Evolutionary conservation across 2,797 vertebrate genomes (phyloP).

Genomic region (Cheirogaleus major): DNA sequence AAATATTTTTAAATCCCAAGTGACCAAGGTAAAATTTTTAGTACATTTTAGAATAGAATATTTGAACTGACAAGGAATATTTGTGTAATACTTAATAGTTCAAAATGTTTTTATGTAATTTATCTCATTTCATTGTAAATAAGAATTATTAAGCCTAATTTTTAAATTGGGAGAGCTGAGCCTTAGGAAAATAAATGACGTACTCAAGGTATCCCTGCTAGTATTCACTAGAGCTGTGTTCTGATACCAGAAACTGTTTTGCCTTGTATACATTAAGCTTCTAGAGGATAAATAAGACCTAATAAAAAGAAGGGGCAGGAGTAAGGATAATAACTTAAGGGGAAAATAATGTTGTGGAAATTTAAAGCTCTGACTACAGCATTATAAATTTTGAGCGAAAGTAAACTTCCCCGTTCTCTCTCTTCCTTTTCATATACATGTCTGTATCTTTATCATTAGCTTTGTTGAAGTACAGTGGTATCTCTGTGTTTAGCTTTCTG

Average conservation of each 20-base stretch:
- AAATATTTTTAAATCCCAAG: background rate
- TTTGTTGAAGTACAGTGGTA: background rate
- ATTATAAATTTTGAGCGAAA: background rate
- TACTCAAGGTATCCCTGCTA: background rate
- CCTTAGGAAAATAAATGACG: background rate
- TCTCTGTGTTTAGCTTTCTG: background rate
- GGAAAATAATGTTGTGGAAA: background rate
- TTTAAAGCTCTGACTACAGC: background rate
- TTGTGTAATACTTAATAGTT: background rate
- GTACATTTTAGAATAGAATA: background rate
- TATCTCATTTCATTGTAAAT: background rate
- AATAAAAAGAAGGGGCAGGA: background rate
- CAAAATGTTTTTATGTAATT: background rate
- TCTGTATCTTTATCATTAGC: background rate
- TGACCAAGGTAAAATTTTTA: background rate
- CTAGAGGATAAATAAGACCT: background rate
- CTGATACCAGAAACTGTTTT: background rate
- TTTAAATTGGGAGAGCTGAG: background rate
- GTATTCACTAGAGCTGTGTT: background rate
- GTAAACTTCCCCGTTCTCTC: background rate
- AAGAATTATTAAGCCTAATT: background rate
- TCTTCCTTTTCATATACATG: background rate
- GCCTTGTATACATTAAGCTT: background rate
- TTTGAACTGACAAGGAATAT: background rate
- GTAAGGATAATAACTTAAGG: background rate